phyloP scores from a whole-genome alignment of 1,140 invertebrate species.

The Drosophila littoralis region DNA sequence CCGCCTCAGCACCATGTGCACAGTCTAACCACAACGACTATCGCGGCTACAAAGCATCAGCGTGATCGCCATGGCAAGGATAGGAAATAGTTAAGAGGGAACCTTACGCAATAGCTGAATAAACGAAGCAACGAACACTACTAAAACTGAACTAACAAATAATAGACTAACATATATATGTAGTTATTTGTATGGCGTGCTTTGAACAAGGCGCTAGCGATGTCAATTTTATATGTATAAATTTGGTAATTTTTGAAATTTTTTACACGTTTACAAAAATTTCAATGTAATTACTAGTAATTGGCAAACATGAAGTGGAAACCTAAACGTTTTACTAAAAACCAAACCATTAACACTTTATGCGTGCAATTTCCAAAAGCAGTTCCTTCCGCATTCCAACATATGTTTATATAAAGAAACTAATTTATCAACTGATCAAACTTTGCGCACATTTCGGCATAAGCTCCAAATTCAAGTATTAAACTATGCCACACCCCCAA shows the following conservation, averaged over 20 bases:
- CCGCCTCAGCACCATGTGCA: conserved; percentile 66
- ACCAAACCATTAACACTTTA: conserved; percentile 13
- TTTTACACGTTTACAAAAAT: conserved; percentile 61
- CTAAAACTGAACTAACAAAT: conserved; percentile 37
- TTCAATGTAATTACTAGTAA: conserved; percentile 67
- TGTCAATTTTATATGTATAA: conserved; percentile 45
- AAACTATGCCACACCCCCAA: conserved; percentile 53
- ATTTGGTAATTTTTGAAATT: conserved; percentile 76
- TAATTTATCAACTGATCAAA: conserved; percentile 13
- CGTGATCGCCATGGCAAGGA: conserved; percentile 76
- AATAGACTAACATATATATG: conserved; percentile 40
- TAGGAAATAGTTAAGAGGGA: conserved; percentile 57
- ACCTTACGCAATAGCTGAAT: conserved; percentile 20
- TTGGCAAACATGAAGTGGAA: conserved; percentile 30
- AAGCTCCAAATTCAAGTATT: conserved; percentile 72
- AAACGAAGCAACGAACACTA: conserved; percentile 54
- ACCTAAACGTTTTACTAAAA: conserved; percentile 35
- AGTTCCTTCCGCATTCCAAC: conserved; percentile 66
- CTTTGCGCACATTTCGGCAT: conserved; percentile 52
- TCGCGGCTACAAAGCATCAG: conserved; percentile 64
- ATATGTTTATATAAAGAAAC: conserved; percentile 23
- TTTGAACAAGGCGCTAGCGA: conserved; percentile 18
- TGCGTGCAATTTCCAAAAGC: conserved; percentile 55
- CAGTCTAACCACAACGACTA: conserved; percentile 66
- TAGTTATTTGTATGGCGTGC: conserved; percentile 41